Base-by-base conservation (phyloP, 2,888 invertebrate species). In the Orthonychiurus folsomi region DNA sequence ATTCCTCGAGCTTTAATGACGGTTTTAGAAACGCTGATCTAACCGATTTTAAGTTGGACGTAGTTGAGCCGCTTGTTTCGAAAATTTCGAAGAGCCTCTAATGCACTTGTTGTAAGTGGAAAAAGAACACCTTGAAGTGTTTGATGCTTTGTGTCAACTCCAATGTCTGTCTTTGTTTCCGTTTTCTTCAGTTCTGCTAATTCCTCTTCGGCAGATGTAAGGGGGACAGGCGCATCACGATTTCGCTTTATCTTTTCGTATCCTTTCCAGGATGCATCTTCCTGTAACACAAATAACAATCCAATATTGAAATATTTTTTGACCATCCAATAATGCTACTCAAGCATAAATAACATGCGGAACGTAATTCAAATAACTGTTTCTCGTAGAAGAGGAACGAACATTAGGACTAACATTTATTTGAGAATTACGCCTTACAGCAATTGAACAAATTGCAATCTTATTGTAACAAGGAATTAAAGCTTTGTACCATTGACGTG, bases 101-200 rank as follows among this genome's bases (percentile, higher is more conserved):
- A 82, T 0, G 91, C 91, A 63, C 86, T 84, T 60, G 88, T 85
- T 0, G 89, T 86, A 50, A 96, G 82, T 21, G 97, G 97, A 78
- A 97, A 83, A 0, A 87, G 83, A 15, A 99, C 86, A 9, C 95
- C 95, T 61, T 89, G 86, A 74, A 96, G 80, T 0, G 94, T 93
- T 74, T 94, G 93, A 74, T 91, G 90, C 73, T 89, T 83, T 0
- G 88, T 86, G 75, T 89, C 88, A 1, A 92, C 84, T 67, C 86
- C 85, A 66, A 89, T 87, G 72, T 88, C 87, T 0, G 88, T 86
- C 73, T 82, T 80, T 23, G 79, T 76, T 76, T 88, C 88, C 57
- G 83, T 84, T 73, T 84, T 85, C 68, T 85, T 86, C 1, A 93
- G 77, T 75, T 89, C 88, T 60, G 86, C 85, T 48, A 92, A 77